Base-by-base conservation (phyloP, 2,888 invertebrate genomes). In the Synanthedon andrenaeformis region DNA sequence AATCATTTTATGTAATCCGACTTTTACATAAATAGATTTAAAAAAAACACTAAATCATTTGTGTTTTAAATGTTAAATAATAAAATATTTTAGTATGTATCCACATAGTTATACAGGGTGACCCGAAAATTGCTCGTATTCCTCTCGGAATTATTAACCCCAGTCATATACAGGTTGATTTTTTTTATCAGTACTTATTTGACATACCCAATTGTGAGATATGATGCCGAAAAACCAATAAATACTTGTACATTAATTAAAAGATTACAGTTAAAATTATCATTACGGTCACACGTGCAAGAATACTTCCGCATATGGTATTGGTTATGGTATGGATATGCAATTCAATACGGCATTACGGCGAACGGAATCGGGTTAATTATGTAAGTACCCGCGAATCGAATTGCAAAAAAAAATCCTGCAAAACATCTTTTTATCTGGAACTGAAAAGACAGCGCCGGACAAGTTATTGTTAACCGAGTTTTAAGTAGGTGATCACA, bases 291-390 rank as follows among this genome's bases (percentile, higher is more conserved):
- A 52, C 58, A 53, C 56, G 60, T 58, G 56, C 42, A 41, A 53
- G 19, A 35, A 35, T 13, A 66, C 71, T 70, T 74, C 70, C 71
- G 66, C 45, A 13, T 45, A 13, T 13, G 13, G 45, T 45, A n/a
- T n/a, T n/a, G n/a, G n/a, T n/a, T n/a, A 13, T 13, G 45, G 45
- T 45, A 45, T 45, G 45, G 8, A 35, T n/a, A 45, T 45, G 45
- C n/a, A n/a, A 45, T 13, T 45, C 14, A 45, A 45, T 45, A 45
- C 4, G 45, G 45, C 63, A 75, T 19, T 72, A 74, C 67, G 72
- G 68, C 56, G 57, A 74, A 70, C 59, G 68, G 59, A 77, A 77
- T 72, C 71, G 64, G 74, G 76, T 57, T 76, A 73, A 72, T 77
- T 74, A 65, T 65, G 62, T 64, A 70, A 72, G 56, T 57, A 58